phyloP scores from a whole-genome alignment of 2,888 invertebrate genomes.

The Macrophya alboannulata region DNA sequence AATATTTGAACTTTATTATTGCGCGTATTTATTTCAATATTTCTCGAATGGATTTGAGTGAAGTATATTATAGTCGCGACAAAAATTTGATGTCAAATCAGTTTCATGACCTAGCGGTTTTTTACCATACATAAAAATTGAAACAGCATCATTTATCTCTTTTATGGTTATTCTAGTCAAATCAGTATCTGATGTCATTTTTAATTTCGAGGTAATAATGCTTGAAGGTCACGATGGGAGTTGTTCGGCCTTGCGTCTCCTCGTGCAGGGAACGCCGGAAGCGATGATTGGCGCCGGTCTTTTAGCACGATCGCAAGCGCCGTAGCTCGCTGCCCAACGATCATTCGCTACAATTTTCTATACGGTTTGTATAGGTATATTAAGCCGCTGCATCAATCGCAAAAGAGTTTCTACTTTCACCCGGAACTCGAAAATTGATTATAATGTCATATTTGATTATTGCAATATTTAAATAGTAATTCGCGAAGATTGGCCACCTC shows the following conservation, averaged over 20 bases:
- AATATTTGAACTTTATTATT: not conserved
- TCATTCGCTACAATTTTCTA: slow-evolving; percentile 12
- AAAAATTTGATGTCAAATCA: not conserved
- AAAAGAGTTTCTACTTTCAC: slow-evolving; percentile 39
- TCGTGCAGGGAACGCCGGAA: slow-evolving; percentile 26
- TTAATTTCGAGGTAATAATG: slow-evolving; percentile 26
- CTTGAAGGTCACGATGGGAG: slow-evolving; percentile 17
- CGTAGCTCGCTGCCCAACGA: not conserved
- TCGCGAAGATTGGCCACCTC: not conserved
- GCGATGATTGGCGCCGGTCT: not conserved
- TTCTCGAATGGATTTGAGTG: not conserved
- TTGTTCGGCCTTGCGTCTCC: slow-evolving; percentile 28
- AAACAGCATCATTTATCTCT: not conserved
- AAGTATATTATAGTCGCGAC: not conserved
- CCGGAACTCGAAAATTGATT: slow-evolving; percentile 9
- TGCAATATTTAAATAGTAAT: not conserved
- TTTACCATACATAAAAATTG: not conserved
- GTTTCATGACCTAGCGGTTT: not conserved
- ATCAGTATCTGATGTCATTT: slow-evolving; percentile 19
- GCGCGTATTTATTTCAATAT: not conserved
- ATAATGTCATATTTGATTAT: not conserved
- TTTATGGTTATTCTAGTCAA: slow-evolving; percentile 14
- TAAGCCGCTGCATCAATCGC: not conserved
- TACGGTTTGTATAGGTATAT: not conserved
- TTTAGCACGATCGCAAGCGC: not conserved